Evolutionary conservation across 2,888 invertebrate species (phyloP), one percentile per base, ranked within the genome.

Genomic region (Cephus runcator): DNA sequence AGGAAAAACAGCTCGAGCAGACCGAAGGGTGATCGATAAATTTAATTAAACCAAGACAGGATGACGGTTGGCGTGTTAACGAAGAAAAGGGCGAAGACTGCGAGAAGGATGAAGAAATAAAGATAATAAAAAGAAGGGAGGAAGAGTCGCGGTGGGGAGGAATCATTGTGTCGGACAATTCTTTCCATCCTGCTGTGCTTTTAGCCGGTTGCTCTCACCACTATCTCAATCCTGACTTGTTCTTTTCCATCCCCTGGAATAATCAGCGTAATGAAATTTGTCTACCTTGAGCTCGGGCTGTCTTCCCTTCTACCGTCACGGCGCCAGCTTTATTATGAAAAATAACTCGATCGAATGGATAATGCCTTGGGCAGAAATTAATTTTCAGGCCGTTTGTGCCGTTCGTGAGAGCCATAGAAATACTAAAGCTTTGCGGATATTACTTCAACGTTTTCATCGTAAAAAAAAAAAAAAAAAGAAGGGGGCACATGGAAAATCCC

Each of bases 11-110:
- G 23, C 56, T 23, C 23, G 9, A 9, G 56, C 9, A 23, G 23
- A 56, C 56, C 56, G 56, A 56, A 1, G 56, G 56, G 56, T 56
- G 56, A 73, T 77, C 77, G 56, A 77, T 73, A 40, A 56, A 77
- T 71, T 73, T 77, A 74, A 77, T 77, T 77, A 73, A 74, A 77
- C 68, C 31, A 15, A 34, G 73, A 11, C 36, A 34, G 23, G 34
- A 69, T 34, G 23, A 56, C 34, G 71, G 71, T 71, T 71, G 31
- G 71, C 71, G 71, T 71, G 71, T 34, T 71, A 73, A 34, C n/a
- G 69, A 76, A 76, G n/a, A 30, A 9, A 75, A 56, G n/a, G 9
- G 12, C 3, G 40, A 36, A 75, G 23, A 6, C n/a, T 30, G 12
- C 34, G 1, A 11, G 33, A 12, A 35, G 35, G 69, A 69, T 30